Percentiles rank a stretch among this genome's conserved stretches.
These are phyloP conservation scores for Philaethria dido DNA, from an alignment of 2,888 invertebrate genomes.

Conservation along the genomic window DNA sequence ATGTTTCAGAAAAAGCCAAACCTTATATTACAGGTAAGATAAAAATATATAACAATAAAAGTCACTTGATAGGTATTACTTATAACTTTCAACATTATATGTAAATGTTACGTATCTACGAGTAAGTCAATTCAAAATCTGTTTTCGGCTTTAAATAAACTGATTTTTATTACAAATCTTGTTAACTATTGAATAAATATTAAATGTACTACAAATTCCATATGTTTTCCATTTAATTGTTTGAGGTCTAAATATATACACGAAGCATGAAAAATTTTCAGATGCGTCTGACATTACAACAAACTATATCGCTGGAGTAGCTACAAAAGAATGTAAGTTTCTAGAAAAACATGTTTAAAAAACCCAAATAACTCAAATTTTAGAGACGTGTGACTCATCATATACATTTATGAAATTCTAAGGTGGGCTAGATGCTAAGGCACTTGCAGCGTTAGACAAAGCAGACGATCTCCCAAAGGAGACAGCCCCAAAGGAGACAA, in stretches of 20 bases:
- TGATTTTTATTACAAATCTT: no score
- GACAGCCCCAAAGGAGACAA: no score
- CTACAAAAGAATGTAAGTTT: constrained; percentile 60
- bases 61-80: no score
- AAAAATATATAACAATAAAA: background rate
- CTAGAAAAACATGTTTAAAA: background rate
- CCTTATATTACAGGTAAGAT: constrained; percentile 53
- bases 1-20: constrained; percentile 44
- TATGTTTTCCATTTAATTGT: no score
- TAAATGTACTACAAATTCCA: background rate
- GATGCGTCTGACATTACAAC: constrained; percentile 54
- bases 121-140: no score
- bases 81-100: no score
- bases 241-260: background rate
- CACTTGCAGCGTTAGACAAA: constrained; percentile 48
- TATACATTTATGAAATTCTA: constrained; percentile 21
- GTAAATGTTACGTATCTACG: no score
- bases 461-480: constrained; percentile 7
- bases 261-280: constrained; percentile 46
- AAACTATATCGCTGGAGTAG: constrained; percentile 56
- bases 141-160: no score
- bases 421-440: constrained; percentile 60
- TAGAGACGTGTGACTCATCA: background rate
- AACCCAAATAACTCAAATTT: background rate
- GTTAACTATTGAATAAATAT: background rate